Evolutionary conservation across 2,888 invertebrate genomes (phyloP).

Genomic region (Magallana nippona): DNA sequence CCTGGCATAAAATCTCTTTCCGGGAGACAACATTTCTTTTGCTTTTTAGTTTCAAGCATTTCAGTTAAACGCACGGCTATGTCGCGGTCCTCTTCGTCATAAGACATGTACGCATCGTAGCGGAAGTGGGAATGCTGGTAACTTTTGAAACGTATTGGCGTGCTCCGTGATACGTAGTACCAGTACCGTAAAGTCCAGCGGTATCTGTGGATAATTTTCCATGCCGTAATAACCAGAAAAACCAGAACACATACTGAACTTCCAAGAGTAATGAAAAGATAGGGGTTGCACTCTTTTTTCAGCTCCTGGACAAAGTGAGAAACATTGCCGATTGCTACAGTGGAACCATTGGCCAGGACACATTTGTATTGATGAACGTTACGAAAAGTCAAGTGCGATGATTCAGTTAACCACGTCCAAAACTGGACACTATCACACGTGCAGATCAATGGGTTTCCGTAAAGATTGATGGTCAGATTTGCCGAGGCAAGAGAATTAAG

Average conservation of each 20-base stretch:
- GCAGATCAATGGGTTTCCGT: constrained; percentile 12
- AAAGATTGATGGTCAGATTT: background rate
- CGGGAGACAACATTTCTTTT: background rate
- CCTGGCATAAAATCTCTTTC: constrained; percentile 21
- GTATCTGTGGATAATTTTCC: constrained; percentile 2
- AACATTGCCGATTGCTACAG: background rate
- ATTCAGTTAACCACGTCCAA: background rate
- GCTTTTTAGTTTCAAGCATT: background rate
- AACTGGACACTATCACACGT: background rate
- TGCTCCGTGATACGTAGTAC: background rate
- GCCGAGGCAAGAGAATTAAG: background rate
- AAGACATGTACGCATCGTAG: background rate
- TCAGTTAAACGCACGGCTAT: background rate
- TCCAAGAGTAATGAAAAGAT: background rate
- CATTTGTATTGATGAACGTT: background rate
- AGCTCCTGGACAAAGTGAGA: background rate
- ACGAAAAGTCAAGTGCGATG: background rate
- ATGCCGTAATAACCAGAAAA: background rate
- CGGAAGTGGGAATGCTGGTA: background rate
- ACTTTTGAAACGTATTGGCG: background rate
- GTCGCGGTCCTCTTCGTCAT: background rate
- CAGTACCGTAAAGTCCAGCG: constrained; percentile 4
- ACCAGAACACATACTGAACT: background rate
- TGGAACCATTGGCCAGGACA: background rate
- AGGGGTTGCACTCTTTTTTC: background rate